Evolutionary conservation across 1,140 invertebrate species (phyloP).

Genomic region (Lordiphosa stackelbergi): DNA sequence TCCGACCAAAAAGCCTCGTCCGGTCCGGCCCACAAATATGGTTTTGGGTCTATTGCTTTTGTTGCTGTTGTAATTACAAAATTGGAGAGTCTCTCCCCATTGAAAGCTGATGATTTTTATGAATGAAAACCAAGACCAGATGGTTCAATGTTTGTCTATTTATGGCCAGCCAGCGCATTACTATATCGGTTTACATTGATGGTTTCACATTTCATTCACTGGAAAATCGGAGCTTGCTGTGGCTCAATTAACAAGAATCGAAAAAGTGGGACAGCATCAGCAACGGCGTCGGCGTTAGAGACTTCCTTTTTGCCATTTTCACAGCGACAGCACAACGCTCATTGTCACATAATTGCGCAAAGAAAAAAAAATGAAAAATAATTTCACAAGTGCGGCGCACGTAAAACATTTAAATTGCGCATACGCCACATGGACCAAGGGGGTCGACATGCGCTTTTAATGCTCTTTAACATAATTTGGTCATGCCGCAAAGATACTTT

Average conservation of each 20-base stretch:
- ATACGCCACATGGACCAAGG: conserved; percentile 30
- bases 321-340: conserved; percentile 12
- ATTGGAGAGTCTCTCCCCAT: conserved; percentile 46
- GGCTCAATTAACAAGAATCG: conserved; percentile 67
- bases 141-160: conserved; percentile 41
- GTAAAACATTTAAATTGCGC: conserved; percentile 45
- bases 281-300: conserved; percentile 23
- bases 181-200: conserved; percentile 32
- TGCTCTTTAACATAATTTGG: conserved; percentile 51
- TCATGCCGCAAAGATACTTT: conserved; percentile 24
- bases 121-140: conserved; percentile 58
- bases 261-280: conserved; percentile 47
- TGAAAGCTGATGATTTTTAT: conserved; percentile 59
- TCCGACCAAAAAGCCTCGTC: conserved; percentile 37
- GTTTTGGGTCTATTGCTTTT: conserved; percentile 40
- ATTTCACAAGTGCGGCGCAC: conserved; percentile 30
- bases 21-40: conserved; percentile 43
- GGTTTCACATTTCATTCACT: conserved; percentile 71
- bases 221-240: conserved; percentile 45
- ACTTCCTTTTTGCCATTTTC: conserved; percentile 47
- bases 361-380: conserved; percentile 30
- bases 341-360: not conserved
- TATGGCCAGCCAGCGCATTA: conserved; percentile 37
- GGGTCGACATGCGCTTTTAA: conserved; percentile 7
- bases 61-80: conserved; percentile 65